Evolutionary conservation across 2,888 invertebrate species (phyloP).

Genomic region (Luperina testacea): DNA sequence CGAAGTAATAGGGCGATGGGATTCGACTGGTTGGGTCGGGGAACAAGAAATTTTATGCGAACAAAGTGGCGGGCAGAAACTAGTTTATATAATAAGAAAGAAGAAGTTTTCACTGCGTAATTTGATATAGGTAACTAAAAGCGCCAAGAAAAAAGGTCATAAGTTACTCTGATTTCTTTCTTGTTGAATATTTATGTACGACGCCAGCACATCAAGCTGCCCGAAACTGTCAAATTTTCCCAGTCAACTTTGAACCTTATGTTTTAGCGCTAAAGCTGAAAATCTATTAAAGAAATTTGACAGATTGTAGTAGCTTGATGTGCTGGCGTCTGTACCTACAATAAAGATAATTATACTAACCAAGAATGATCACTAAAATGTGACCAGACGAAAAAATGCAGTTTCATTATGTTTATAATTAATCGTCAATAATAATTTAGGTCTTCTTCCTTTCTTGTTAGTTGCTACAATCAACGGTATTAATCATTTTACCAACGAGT

Average conservation of each 20-base stretch:
- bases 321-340: not conserved
- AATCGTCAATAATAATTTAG: not conserved
- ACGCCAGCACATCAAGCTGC: no score
- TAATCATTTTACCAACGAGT: slow-evolving; percentile 30
- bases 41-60: no score
- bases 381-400: not conserved
- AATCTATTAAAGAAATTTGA: no score
- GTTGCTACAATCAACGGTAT: not conserved
- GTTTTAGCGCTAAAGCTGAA: no score
- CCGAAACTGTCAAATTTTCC: no score
- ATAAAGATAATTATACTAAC: slow-evolving; percentile 1
- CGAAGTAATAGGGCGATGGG: no score
- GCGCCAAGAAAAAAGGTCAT: not conserved
- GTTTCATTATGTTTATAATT: not conserved
- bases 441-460: not conserved
- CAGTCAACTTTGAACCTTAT: no score
- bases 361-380: not conserved
- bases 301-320: no score
- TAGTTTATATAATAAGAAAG: no score
- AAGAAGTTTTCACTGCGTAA: not conserved
- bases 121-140: not conserved
- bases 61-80: no score
- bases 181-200: not conserved
- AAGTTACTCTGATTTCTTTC: no score
- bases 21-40: no score